Evolutionary conservation across 2,113 vertebrate genomes (phyloP).

Genomic region (Ellobius talpinus): DNA sequence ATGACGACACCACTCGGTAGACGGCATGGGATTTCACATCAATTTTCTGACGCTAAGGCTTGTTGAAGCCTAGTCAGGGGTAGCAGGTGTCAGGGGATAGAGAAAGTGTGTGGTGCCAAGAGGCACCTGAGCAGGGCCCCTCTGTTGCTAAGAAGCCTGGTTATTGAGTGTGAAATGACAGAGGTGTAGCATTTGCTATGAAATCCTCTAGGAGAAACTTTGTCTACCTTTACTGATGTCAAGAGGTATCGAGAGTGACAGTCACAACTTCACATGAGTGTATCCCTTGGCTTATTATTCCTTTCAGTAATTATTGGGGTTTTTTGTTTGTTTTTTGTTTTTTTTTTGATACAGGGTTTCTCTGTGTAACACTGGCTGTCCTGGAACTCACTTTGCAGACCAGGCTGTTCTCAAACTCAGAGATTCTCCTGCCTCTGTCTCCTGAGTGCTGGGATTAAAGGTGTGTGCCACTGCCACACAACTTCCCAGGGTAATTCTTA

Average conservation of each 20-base stretch:
- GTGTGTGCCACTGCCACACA: background rate
- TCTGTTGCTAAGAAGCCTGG: fast-evolving
- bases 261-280: background rate
- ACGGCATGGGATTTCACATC: fast-evolving
- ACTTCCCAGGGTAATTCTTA: background rate
- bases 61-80: fast-evolving
- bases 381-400: too few relatives aligned
- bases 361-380: background rate
- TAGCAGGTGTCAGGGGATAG: fast-evolving
- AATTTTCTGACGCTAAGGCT: fast-evolving
- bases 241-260: background rate
- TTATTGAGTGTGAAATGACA: fast-evolving
- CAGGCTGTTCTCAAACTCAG: background rate
- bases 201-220: too few relatives aligned
- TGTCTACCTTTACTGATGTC: background rate
- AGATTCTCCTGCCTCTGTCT: background rate
- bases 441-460: background rate
- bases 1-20: fast-evolving
- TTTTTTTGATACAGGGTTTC: background rate
- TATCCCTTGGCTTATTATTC: background rate
- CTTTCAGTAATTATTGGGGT: background rate
- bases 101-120: fast-evolving
- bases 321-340: too few relatives aligned
- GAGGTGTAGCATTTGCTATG: fast-evolving
- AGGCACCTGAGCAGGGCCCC: fast-evolving